Base-by-base conservation (phyloP, 2,113 vertebrate species). In the Butorides virescens region DNA sequence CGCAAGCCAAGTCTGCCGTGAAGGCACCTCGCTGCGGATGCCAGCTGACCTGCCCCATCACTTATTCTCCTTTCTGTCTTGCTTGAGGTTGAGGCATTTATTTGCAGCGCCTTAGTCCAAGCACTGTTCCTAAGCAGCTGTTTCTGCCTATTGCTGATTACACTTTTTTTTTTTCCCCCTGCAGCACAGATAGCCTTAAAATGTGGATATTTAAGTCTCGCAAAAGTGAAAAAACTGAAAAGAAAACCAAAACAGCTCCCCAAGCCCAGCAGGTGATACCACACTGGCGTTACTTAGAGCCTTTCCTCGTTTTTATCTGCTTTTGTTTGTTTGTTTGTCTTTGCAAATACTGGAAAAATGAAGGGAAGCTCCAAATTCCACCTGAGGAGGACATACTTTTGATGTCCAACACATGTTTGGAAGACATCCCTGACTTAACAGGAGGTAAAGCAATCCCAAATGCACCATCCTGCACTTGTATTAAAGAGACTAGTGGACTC, bases 71-170 rank as follows among this genome's bases (percentile, higher is more conserved):
- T n/a, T 73, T 77, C 32, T 67, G 8, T 30, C n/a, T 46, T 2
- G 0, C 42, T 68, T 34, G 27, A 77, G 36, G 37, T 36, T 2
- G 2, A 90, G 66, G 32, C 0, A 4, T 73, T 78, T 90, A 25
- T 61, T 66, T 0, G 2, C 46, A 39, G 14, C 15, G 34, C 0
- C 0, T 49, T 81, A 46, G 76, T 88, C 63, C 55, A 59, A 78
- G n/a, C 27, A 50, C 46, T 67, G 29, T 63, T 79, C 74, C 71
- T 75, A 71, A 71, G 58, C 11, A 59, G 36, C 30, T 79, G 29
- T 46, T 89, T 80, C 75, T 90, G 42, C 49, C 47, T 83, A 1
- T 36, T 89, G 52, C 21, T 77, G 56, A 25, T 34, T 55, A 36
- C 1, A 20, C 3, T 29, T 10, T 47, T 46, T 81, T 58, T 44